Conservation (phyloP, 53 echinoderm and acorn worm genomes). For the Arbacia lixula region DNA sequence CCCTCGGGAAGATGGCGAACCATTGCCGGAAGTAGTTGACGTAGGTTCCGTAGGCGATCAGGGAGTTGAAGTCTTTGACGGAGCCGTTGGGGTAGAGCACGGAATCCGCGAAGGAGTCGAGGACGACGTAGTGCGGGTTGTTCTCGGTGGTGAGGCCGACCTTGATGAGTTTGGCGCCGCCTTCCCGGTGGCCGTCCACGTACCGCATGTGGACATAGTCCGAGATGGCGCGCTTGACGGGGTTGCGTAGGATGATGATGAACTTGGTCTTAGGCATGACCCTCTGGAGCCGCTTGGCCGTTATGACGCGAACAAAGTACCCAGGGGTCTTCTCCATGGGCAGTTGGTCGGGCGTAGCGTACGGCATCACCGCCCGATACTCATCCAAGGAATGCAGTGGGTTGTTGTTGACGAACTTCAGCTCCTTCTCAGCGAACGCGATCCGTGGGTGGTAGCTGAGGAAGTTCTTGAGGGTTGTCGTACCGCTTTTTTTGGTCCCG, state of each 20-base stretch:
- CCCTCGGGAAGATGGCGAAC: constrained; percentile 67
- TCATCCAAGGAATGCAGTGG: constrained; percentile 41
- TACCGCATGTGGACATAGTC: constrained; percentile 81
- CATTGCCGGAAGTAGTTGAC: constrained; percentile 67
- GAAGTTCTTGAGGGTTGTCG: constrained; percentile 86
- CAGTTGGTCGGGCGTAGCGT: constrained; percentile 70
- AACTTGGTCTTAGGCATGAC: constrained; percentile 67
- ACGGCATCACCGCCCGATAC: constrained; percentile 73
- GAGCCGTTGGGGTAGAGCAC: constrained; percentile 68
- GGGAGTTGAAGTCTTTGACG: constrained; percentile 63
- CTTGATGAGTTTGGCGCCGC: constrained; percentile 36
- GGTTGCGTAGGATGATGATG: constrained; percentile 85
- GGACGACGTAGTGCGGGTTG: constrained; percentile 55
- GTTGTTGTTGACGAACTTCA: constrained; percentile 71
- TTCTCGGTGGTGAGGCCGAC: not conserved
- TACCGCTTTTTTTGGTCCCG: constrained; percentile 87
- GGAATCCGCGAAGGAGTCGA: constrained; percentile 72
- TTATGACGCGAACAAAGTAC: constrained; percentile 61
- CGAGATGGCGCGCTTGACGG: constrained; percentile 84
- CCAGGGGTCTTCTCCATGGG: constrained; percentile 90
- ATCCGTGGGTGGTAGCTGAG: constrained; percentile 84
- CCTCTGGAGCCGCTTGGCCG: constrained; percentile 51
- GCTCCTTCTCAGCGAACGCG: constrained; percentile 71
- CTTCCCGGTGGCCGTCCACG: constrained; percentile 9
- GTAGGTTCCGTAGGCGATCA: constrained; percentile 81